These are phyloP conservation scores for Apistogramma diplotaenia DNA, from an alignment of 2,113 vertebrate species.

Conservation along the genomic window DNA sequence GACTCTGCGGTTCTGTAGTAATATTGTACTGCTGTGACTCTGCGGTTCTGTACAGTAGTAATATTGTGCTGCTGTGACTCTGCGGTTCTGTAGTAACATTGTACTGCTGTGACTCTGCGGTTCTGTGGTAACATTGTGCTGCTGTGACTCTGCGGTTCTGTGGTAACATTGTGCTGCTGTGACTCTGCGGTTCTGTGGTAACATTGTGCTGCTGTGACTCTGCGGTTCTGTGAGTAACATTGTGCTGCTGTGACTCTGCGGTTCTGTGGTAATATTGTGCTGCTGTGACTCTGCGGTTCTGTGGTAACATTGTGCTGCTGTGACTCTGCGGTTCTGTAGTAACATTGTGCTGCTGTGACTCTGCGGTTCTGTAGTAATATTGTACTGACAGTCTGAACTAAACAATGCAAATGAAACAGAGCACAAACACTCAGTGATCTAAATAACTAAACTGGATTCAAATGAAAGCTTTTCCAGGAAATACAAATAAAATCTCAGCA, in stretches of 20 bases:
- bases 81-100: too few relatives aligned
- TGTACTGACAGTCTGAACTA: not conserved
- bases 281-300: not conserved
- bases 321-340: too few relatives aligned
- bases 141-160: not conserved
- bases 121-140: too few relatives aligned
- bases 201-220: not conserved
- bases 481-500: not conserved
- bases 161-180: not conserved
- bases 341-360: too few relatives aligned
- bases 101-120: not conserved
- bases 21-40: not conserved
- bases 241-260: not conserved
- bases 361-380: accelerated
- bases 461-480: not conserved
- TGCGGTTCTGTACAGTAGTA: too few relatives aligned
- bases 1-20: too few relatives aligned
- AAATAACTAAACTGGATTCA: accelerated
- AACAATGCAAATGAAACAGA: not conserved
- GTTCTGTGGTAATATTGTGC: too few relatives aligned
- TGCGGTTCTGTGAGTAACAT: too few relatives aligned
- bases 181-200: too few relatives aligned
- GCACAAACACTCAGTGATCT: not conserved
- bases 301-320: not conserved
- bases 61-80: not conserved